Conservation (phyloP, 1,140 invertebrate species). For the Atta cephalotes region DNA sequence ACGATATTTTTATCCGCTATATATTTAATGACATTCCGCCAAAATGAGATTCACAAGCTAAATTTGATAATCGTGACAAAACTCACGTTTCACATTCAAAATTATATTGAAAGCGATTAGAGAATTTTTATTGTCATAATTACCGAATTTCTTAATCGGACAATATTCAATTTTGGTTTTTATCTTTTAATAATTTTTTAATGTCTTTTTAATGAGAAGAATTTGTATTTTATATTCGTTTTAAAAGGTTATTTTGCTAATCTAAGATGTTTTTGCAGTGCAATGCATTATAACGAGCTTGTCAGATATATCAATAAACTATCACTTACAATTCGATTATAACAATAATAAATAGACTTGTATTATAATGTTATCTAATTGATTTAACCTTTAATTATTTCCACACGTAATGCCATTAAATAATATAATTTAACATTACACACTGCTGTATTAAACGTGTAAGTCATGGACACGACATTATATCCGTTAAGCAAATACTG, state of each 20-base stretch:
- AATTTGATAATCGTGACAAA: background rate
- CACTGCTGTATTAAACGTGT: conserved; percentile 5
- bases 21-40: background rate
- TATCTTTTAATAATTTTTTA: background rate
- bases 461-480: background rate
- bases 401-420: background rate
- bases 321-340: background rate
- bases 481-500: conserved; percentile 14
- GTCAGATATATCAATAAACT: background rate
- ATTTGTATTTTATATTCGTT: background rate
- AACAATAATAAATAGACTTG: background rate
- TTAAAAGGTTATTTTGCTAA: background rate
- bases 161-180: background rate
- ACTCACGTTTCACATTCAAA: background rate
- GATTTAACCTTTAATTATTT: background rate
- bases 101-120: background rate
- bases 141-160: background rate
- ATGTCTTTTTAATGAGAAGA: background rate
- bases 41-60: background rate
- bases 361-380: conserved; percentile 3
- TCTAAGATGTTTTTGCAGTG: background rate
- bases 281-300: background rate
- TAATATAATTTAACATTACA: conserved; percentile 1
- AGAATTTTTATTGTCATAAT: background rate
- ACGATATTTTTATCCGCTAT: background rate